A percentile compares a stretch with the other conserved stretches of the same genome.
Evolutionary conservation across 2,888 invertebrate genomes (phyloP).

Genomic region (Zaprionus lineosus): DNA sequence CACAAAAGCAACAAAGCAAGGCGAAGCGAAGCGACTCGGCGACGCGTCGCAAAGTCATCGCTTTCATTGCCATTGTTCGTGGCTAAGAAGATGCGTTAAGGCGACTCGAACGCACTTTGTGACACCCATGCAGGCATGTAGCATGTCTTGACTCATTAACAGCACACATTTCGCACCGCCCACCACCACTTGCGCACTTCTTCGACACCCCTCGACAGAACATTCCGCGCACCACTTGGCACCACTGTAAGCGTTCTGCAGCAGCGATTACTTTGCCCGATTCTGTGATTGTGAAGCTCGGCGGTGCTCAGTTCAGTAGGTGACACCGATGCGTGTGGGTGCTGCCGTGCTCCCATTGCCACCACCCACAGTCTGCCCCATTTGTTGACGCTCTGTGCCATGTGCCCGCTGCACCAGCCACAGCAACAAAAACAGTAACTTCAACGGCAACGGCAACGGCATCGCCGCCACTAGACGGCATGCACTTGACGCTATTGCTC

Average conservation of each 20-base stretch:
- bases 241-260: conserved; percentile 43
- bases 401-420: background rate
- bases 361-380: conserved; percentile 61
- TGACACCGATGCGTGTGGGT: conserved; percentile 67
- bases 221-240: conserved; percentile 10
- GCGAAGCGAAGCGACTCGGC: background rate
- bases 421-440: background rate
- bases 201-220: conserved; percentile 1
- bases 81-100: conserved; percentile 34
- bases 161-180: conserved; percentile 29
- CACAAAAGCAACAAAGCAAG: conserved; percentile 35
- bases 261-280: conserved; percentile 68
- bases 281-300: conserved; percentile 12
- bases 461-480: conserved; percentile 52
- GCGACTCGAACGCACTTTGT: conserved; percentile 63
- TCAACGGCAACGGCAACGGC: conserved; percentile 21
- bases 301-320: conserved; percentile 65
- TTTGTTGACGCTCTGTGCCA: conserved; percentile 34
- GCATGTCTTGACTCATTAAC: conserved; percentile 69
- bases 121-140: conserved; percentile 13
- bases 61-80: conserved; percentile 48
- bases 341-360: conserved; percentile 20
- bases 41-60: conserved; percentile 9
- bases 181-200: background rate
- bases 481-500: conserved; percentile 77